phyloP scores from a whole-genome alignment of 2,888 invertebrate genomes.

The Scrobipalpa atriplicella region DNA sequence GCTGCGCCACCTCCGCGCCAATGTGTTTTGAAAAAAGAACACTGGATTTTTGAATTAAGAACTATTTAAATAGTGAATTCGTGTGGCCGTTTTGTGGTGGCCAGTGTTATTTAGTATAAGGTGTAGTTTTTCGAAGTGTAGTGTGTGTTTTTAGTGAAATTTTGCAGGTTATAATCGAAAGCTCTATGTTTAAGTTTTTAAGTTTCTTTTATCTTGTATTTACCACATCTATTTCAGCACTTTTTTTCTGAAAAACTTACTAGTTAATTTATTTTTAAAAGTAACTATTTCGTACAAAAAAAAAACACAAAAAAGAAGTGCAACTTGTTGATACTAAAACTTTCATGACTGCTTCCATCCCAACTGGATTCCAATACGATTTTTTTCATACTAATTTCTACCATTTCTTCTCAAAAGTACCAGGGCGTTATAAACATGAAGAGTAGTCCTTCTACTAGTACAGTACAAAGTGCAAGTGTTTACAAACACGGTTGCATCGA shows the following conservation, averaged over 20 bases:
- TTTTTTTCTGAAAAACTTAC: not conserved
- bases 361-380: not conserved
- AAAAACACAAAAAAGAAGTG: slow-evolving; percentile 12
- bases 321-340: slow-evolving; percentile 49
- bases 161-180: slow-evolving; percentile 39
- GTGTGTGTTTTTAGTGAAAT: slow-evolving; percentile 22
- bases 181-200: not conserved
- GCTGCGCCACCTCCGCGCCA: slow-evolving; percentile 69
- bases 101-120: slow-evolving; percentile 19
- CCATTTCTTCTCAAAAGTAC: not conserved
- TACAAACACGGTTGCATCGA: slow-evolving; percentile 79
- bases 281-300: not conserved
- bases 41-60: slow-evolving; percentile 10
- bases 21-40: slow-evolving; percentile 17
- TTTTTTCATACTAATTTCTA: not conserved
- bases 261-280: not conserved
- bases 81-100: not conserved
- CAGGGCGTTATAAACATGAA: not conserved
- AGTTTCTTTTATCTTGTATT: not conserved
- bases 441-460: not conserved
- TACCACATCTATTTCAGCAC: too few relatives aligned
- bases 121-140: slow-evolving; percentile 10
- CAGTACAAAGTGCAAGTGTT: slow-evolving; percentile 63
- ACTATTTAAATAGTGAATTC: slow-evolving; percentile 6
- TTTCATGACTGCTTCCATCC: not conserved